A percentile compares a stretch with the other conserved stretches of the same genome.
Evolutionary conservation across 30 jellyfish, hydroid and myxozoan species (phyloP).

Genomic region (Cassiopea xamachana): DNA sequence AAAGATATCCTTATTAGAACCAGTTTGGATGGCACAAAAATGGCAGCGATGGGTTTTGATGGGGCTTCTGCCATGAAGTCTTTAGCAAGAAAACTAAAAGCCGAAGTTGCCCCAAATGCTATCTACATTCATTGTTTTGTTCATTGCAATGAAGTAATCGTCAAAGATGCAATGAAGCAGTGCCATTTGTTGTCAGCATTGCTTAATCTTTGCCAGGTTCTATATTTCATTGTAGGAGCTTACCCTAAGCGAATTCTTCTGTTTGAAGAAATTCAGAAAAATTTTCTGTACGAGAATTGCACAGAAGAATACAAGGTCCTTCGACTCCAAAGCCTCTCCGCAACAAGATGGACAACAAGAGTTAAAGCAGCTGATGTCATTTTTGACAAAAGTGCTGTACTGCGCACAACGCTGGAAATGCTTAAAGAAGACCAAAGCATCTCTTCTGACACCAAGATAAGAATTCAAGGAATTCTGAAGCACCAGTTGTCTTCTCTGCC

Average conservation of each 20-base stretch:
- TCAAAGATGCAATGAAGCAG: conserved; percentile 49
- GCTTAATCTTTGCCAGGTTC: conserved; percentile 57
- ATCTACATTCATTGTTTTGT: conserved; percentile 54
- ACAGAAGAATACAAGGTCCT: conserved; percentile 63
- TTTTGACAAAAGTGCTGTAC: conserved; percentile 34
- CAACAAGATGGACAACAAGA: conserved; percentile 68
- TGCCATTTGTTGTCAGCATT: conserved; percentile 13
- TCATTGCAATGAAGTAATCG: conserved; percentile 54
- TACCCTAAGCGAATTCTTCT: conserved; percentile 59
- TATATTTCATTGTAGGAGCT: conserved; percentile 50
- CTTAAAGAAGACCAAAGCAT: conserved; percentile 40
- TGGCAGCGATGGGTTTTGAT: conserved; percentile 66
- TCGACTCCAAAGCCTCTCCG: conserved; percentile 61
- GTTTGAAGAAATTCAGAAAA: conserved; percentile 49
- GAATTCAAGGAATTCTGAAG: conserved; percentile 50
- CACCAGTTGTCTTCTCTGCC: conserved; percentile 58
- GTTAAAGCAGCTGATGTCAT: conserved; percentile 65
- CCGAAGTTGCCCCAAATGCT: conserved; percentile 56
- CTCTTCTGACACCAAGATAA: conserved; percentile 29
- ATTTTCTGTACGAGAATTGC: conserved; percentile 18
- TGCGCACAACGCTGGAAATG: conserved; percentile 26
- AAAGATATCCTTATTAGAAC: conserved; percentile 52
- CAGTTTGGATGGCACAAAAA: conserved; percentile 43
- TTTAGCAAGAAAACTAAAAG: conserved; percentile 37
- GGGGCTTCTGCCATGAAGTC: conserved; percentile 66